Evolutionary conservation across 2,888 invertebrate species (phyloP).

Genomic region (Balanococcus diminutus): DNA sequence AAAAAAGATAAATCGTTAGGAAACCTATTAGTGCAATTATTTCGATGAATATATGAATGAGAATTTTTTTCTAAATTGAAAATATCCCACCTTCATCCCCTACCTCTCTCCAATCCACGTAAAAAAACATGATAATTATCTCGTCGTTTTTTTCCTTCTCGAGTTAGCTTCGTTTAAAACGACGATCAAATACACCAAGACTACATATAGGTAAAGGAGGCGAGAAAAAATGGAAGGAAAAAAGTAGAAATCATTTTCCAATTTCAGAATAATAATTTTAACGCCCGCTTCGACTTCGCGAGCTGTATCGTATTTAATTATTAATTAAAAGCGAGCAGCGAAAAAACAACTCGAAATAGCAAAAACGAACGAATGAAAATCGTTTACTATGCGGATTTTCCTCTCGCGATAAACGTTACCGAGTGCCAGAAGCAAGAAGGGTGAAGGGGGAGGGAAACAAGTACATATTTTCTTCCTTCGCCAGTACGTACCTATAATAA

Average conservation of each 20-base stretch:
- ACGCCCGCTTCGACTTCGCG: neutral
- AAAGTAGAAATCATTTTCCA: neutral
- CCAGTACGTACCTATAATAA: neutral
- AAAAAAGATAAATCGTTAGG: neutral
- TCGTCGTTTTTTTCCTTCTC: neutral
- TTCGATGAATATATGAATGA: neutral
- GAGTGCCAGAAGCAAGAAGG: neutral
- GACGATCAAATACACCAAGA: neutral
- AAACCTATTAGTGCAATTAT: neutral
- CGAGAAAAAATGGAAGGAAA: neutral
- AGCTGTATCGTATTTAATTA: neutral
- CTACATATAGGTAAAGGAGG: neutral
- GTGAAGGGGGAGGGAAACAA: neutral
- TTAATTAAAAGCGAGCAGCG: neutral
- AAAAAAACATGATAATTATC: neutral
- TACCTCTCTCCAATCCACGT: neutral
- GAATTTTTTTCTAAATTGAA: neutral
- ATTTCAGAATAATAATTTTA: neutral
- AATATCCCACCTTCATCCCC: neutral
- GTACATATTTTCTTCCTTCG: neutral
- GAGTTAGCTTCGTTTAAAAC: neutral
- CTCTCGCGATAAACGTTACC: neutral
- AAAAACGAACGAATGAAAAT: neutral
- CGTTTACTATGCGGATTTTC: neutral
- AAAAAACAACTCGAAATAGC: neutral